Evolutionary conservation across 64 coral and sea anemone genomes (phyloP).

Genomic region (Montipora capricornis): DNA sequence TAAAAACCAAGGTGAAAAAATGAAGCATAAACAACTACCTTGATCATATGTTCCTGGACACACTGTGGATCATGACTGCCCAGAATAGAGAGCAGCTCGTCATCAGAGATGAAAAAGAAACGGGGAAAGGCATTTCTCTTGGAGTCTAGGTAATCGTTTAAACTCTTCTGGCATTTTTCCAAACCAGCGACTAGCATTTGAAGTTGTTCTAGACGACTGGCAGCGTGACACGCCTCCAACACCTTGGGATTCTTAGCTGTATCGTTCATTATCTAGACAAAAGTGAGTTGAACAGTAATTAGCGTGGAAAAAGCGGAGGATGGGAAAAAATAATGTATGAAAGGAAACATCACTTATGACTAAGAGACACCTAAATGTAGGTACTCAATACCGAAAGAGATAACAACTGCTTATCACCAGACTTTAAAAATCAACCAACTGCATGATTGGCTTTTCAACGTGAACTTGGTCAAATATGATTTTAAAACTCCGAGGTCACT

Average conservation of each 20-base stretch:
- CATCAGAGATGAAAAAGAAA: slow-evolving; percentile 99
- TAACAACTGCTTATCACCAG: no score
- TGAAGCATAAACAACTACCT: slow-evolving; percentile 35
- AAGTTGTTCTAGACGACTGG: slow-evolving; percentile 91
- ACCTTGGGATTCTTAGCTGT: slow-evolving; percentile 98
- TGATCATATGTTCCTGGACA: slow-evolving; percentile 99
- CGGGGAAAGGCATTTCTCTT: slow-evolving; percentile 99
- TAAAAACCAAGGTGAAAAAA: not conserved
- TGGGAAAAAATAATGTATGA: not conserved
- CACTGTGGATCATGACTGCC: slow-evolving; percentile 97
- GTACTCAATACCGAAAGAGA: not conserved
- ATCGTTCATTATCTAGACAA: slow-evolving; percentile 90
- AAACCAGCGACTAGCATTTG: slow-evolving; percentile 91
- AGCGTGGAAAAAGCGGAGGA: not conserved
- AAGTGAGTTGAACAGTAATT: not conserved
- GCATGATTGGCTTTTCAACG: no score
- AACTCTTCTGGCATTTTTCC: slow-evolving; percentile 99
- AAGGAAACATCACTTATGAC: not conserved
- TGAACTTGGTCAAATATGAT: no score
- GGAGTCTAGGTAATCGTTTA: slow-evolving; percentile 99
- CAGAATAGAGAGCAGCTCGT: slow-evolving; percentile 96
- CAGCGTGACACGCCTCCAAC: slow-evolving; percentile 91
- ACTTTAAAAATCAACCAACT: no score
- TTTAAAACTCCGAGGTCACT: no score
- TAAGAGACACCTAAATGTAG: no score